Conservation (phyloP, 1,140 invertebrate genomes). For the Leptopilina clavipes region DNA sequence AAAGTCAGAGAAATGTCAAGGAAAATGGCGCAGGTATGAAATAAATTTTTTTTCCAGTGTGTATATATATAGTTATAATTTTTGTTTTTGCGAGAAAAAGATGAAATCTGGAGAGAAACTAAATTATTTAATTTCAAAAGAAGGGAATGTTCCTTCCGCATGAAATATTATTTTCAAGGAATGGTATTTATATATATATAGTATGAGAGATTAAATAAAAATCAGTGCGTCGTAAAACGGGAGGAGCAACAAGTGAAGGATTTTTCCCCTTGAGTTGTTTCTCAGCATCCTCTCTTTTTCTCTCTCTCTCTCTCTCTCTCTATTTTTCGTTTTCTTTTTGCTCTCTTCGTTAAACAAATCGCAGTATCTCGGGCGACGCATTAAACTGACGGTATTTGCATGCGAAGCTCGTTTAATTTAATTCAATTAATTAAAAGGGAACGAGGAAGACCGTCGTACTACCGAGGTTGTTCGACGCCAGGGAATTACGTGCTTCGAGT, state of each 20-base stretch:
- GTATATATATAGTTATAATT: no score
- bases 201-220: not conserved
- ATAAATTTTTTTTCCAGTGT: no score
- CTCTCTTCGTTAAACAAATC: slow-evolving; percentile 22
- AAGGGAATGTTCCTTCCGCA: no score
- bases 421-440: slow-evolving; percentile 51
- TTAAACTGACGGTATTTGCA: slow-evolving; percentile 14
- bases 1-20: no score
- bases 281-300: not conserved
- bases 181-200: not conserved
- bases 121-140: no score
- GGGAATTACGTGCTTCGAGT: slow-evolving; percentile 43
- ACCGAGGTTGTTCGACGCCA: slow-evolving; percentile 34
- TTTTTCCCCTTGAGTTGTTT: slow-evolving; percentile 9
- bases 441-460: slow-evolving; percentile 26
- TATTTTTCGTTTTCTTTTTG: not conserved
- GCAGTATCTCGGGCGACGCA: slow-evolving; percentile 26
- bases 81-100: no score
- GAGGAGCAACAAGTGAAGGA: not conserved
- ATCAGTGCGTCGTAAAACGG: not conserved
- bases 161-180: not conserved
- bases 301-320: not conserved
- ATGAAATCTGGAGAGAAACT: no score
- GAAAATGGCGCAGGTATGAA: no score
- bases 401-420: slow-evolving; percentile 43